Evolutionary conservation across 2,888 invertebrate genomes (phyloP), one percentile per base, ranked within the genome.

Genomic region (Drosophila pseudotalamancana): DNA sequence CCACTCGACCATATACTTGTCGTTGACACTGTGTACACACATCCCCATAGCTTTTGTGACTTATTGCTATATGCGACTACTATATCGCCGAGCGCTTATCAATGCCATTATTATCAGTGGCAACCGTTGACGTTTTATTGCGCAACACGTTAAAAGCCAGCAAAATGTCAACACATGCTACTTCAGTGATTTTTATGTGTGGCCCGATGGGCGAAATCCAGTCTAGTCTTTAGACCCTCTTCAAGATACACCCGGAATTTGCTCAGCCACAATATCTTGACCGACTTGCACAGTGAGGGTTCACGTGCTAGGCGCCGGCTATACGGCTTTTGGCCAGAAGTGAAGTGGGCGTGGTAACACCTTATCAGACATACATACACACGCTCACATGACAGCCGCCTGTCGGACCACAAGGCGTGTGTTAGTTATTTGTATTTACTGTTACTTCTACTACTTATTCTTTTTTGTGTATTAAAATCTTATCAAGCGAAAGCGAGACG

Each of bases 41-140:
- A 32, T 12, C 21, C 39, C 12, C n/a, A 61, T 29, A 27, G 35
- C 32, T 45, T 27, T 12, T 35, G 14, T 34, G 42, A 29, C 43
- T 35, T 25, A 4, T 54, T 2, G 34, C 45, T 35, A 9, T 3
- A 4, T n/a, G n/a, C n/a, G n/a, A n/a, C n/a, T n/a, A n/a, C 27
- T 50, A 32, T 56, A 62, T 43, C n/a, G n/a, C n/a, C n/a, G n/a
- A 62, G 31, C 48, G 64, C 67, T 74, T 74, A 74, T 74, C 75
- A 66, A 35, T 34, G 23, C 12, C 39, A 51, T 29, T 49, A 42
- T 80, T 80, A 80, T 80, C 84, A 72, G 78, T 54, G 37, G 40
- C 54, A 78, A 67, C 53, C 42, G 71, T 48, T 71, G 72, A 50
- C 59, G 60, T 37, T 77, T 66, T 55, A 59, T 83, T 70, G 69